A percentile compares a stretch with the other conserved stretches of the same genome.
Conservation (phyloP, 2,797 vertebrate species). For the Sebastes iracundus region DNA sequence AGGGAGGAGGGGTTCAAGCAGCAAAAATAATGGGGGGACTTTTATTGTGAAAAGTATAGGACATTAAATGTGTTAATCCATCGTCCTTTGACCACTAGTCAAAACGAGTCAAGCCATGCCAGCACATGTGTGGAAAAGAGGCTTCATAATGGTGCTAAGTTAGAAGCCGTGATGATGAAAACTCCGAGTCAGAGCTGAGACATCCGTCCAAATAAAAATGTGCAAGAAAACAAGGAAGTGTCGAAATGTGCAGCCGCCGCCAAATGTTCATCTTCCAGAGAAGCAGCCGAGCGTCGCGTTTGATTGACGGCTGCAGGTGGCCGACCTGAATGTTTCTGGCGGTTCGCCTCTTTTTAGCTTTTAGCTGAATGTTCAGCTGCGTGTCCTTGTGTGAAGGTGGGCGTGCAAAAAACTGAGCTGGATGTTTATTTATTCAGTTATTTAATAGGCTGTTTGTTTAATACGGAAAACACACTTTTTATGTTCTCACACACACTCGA, state of each 20-base stretch:
- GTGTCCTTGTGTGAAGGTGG: conserved; percentile 44
- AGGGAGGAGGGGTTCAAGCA: too few species aligned
- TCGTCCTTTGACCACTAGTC: too few species aligned
- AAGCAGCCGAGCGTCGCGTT: background rate
- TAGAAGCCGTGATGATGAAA: background rate
- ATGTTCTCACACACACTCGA: background rate
- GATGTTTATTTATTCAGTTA: conserved; percentile 24
- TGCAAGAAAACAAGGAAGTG: conserved; percentile 30
- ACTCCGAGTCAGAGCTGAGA: background rate
- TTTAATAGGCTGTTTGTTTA: conserved; percentile 24
- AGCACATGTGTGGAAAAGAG: background rate
- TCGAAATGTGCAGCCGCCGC: conserved; percentile 14
- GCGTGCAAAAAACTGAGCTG: background rate
- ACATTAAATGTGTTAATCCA: too few species aligned
- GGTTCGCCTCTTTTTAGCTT: conserved; percentile 28
- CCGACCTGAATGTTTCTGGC: conserved; percentile 3
- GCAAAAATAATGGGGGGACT: too few species aligned
- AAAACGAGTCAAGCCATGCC: too few species aligned
- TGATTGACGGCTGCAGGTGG: conserved; percentile 32
- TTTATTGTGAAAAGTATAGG: too few species aligned
- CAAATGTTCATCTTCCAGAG: conserved; percentile 37
- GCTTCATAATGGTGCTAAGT: background rate
- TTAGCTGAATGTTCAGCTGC: conserved; percentile 31
- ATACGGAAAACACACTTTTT: conserved; percentile 9
- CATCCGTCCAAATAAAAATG: conserved; percentile 1